Conservation (phyloP, 2,888 invertebrate species). For the Orthonevra nobilis region DNA sequence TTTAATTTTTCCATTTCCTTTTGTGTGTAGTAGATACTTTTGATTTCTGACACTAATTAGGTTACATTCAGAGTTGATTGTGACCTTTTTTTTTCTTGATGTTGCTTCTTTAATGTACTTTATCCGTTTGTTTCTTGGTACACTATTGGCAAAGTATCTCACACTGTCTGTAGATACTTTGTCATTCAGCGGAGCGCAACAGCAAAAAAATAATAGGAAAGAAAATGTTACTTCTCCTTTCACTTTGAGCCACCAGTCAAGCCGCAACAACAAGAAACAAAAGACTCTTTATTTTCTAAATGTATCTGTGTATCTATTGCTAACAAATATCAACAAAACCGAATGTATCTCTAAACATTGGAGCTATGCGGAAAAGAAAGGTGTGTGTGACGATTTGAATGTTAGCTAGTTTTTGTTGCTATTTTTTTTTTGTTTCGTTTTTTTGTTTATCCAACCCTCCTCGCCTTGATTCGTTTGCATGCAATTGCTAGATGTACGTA, state of each 20-base stretch:
- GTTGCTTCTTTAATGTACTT: neutral
- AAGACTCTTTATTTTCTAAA: conserved; percentile 9
- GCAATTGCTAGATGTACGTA: conserved; percentile 25
- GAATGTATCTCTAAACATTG: conserved; percentile 34
- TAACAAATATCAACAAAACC: conserved; percentile 1
- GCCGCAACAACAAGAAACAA: conserved; percentile 7
- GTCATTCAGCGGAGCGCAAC: conserved; percentile 40
- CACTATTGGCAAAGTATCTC: conserved; percentile 5
- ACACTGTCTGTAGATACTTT: neutral
- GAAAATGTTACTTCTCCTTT: conserved; percentile 56
- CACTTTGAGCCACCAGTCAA: conserved; percentile 40
- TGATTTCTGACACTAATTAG: conserved; percentile 68
- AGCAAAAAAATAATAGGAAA: conserved; percentile 10
- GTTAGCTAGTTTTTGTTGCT: too few species aligned
- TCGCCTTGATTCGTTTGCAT: too few species aligned
- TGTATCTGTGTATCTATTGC: neutral
- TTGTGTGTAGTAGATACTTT: conserved; percentile 44
- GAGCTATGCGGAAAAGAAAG: conserved; percentile 66
- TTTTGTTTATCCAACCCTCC: conserved; percentile 5
- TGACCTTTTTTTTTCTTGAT: conserved; percentile 15
- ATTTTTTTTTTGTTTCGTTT: neutral
- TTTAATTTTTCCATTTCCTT: neutral
- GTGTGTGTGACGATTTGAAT: conserved; percentile 56
- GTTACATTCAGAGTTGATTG: conserved; percentile 51
- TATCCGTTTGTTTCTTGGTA: conserved; percentile 16